Conservation (phyloP, 2,113 vertebrate genomes). For the Protomyctophum bolini region DNA sequence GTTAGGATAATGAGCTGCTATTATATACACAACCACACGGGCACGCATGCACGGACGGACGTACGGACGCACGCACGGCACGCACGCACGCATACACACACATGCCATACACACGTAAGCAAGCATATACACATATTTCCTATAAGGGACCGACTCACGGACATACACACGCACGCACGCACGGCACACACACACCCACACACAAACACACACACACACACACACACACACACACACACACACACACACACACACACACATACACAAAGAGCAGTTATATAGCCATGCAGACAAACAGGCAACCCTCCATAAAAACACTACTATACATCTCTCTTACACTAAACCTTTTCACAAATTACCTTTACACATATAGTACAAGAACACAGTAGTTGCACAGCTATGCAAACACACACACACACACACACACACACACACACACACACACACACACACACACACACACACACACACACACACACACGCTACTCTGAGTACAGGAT, state of each 20-base stretch:
- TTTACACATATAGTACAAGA: neutral
- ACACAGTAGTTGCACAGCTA: neutral
- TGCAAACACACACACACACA: constrained; percentile 21
- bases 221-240: neutral
- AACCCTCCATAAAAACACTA: neutral
- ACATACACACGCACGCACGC: neutral
- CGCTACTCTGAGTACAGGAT: constrained; percentile 46
- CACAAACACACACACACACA: neutral
- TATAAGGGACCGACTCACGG: no score
- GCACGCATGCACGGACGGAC: neutral
- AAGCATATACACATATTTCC: neutral
- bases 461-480: neutral
- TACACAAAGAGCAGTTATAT: neutral
- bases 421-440: constrained; percentile 1
- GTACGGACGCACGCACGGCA: neutral
- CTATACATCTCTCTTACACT: neutral
- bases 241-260: neutral
- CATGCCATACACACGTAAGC: neutral
- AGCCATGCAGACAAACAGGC: neutral
- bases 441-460: constrained; percentile 23
- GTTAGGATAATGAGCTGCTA: constrained; percentile 2
- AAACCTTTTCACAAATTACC: neutral
- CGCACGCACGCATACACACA: neutral
- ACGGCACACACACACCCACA: neutral
- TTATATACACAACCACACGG: constrained; percentile 2